These are phyloP conservation scores for Leptinotarsa tumamoca DNA, from an alignment of 2,888 invertebrate genomes.

Conservation along the genomic window DNA sequence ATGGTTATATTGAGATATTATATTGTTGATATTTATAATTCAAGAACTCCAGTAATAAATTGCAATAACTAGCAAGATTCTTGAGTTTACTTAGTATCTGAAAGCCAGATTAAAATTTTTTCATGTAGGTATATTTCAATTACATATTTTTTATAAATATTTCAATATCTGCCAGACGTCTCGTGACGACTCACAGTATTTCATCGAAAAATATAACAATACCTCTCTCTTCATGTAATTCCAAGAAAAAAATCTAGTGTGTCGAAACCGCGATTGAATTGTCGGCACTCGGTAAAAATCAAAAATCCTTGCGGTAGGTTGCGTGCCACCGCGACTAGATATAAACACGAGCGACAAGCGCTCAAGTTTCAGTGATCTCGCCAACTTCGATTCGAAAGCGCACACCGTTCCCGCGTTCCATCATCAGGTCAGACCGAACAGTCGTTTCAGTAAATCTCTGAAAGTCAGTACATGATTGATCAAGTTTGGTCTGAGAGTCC, in stretches of 20 bases:
- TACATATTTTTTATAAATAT: no score
- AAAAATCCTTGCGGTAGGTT: constrained; percentile 47
- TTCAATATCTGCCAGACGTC: no score
- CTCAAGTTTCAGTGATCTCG: constrained; percentile 43
- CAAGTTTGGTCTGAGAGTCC: constrained; percentile 42
- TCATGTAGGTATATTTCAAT: no score
- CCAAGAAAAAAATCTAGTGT: background rate
- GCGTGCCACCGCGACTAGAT: constrained; percentile 30
- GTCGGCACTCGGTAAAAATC: constrained; percentile 19
- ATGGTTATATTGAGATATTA: no score
- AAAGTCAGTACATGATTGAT: constrained; percentile 48
- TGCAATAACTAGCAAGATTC: no score
- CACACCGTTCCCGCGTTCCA: constrained; percentile 27
- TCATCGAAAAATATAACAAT: no score
- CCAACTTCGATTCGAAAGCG: constrained; percentile 24
- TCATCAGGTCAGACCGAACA: constrained; percentile 39
- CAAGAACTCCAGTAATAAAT: no score
- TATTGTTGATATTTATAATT: no score
- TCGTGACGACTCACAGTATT: no score
- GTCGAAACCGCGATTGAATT: constrained; percentile 34
- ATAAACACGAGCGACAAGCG: constrained; percentile 37
- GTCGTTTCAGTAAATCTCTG: constrained; percentile 46
- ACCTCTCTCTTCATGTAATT: background rate
- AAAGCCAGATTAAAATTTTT: no score
- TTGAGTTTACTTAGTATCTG: no score